Evolutionary conservation across 2,113 vertebrate species (phyloP), one percentile per base, ranked within the genome.

Genomic region (Synodontis membranacea): DNA sequence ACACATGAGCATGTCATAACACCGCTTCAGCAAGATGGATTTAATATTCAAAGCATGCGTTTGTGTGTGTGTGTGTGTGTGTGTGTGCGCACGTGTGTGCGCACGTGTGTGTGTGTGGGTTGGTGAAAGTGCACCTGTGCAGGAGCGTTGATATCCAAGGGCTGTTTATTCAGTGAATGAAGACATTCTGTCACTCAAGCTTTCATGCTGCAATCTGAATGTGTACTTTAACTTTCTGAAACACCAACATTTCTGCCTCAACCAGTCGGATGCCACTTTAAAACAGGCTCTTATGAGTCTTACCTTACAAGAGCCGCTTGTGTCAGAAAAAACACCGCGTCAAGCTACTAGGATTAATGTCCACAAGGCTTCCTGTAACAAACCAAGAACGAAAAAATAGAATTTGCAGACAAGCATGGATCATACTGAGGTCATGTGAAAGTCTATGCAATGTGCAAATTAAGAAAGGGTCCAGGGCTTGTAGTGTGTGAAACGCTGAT

Each of bases 91-190:
- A 60, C 62, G 42, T 62, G 48, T 31, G 74, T 80, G 42, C 54
- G 75, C 54, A 48, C 54, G 76, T 56, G 76, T 81, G 76, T 52
- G 46, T 34, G 50, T 11, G 42, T 54, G 60, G 50, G 50, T 2
- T 72, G 12, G 44, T 28, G 23, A 54, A 3, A 44, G 62, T 10
- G 48, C 50, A 58, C 50, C 50, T 56, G 34, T 23, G 58, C 12
- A 68, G 58, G 23, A 66, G 37, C 4, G 5, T 42, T 54, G 58
- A 66, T 46, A 83, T 80, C 72, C 85, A 19, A 79, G 44, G 66
- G 87, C 76, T 89, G 87, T 90, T 85, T 91, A 83, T 86, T 90
- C 66, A 89, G 72, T 64, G 88, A 84, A 85, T 88, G 83, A 78
- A 85, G 39, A 85, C n/a, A 5, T 84, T 86, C 81, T 89, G 89